Base-by-base conservation (phyloP, 2,113 vertebrate genomes). In the Pachypanchax playfairii region DNA sequence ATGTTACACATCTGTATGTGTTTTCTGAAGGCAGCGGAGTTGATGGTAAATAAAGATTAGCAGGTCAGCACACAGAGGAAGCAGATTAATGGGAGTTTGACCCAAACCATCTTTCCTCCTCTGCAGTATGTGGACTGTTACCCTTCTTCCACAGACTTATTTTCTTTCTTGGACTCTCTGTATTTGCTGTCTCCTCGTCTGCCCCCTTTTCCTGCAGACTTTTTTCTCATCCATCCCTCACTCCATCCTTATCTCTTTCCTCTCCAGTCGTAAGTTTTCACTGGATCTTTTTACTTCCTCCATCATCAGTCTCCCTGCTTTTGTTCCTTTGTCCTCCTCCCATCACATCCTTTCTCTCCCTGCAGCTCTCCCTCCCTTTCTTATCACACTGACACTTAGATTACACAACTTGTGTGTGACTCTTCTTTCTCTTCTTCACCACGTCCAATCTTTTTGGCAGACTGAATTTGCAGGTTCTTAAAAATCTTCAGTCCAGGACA, bases 361-460 rank as follows among this genome's bases (percentile, higher is more conserved):
- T 35, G 14, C 52, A 44, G 52, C 38, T 22, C 60, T 18, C 28
- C 18, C 28, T 25, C 17, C 25, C 44, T 68, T 31, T 63, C 54
- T 62, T 39, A 72, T 68, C 54, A 55, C 65, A 11, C 48, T 38
- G 35, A 84, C 72, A 75, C 71, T 59, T 67, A 43, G 63, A 82
- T 76, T 48, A 70, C 57, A 49, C 65, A 54, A 59, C 69, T 62
- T 65, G 41, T 68, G 51, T 41, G 51, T n/a, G 29, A 44, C 55
- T 73, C 65, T 64, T 47, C 44, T 78, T 71, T 66, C 72, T 72
- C 65, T 58, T 39, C 70, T 52, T 85, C 52, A 18, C 78, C 60
- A 39, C 61, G 52, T 61, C 70, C 73, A 74, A 85, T 80, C 74
- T 76, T 67, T 33, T 31, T 50, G 63, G 65, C 71, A 56, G 8